Conservation (phyloP, 1,140 invertebrate genomes). For the Ephestia elutella region DNA sequence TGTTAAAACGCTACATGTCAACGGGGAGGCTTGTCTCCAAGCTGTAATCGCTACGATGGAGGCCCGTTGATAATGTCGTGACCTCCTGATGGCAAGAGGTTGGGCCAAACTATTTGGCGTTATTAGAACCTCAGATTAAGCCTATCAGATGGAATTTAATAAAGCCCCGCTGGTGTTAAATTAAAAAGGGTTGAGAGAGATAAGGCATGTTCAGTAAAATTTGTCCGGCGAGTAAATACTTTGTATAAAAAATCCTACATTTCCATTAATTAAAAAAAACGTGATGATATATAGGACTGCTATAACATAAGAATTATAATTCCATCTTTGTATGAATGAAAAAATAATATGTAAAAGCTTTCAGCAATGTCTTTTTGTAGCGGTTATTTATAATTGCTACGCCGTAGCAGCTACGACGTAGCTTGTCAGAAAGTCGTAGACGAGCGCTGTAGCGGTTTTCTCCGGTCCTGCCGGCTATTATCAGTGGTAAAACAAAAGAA, state of each 20-base stretch:
- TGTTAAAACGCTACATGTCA: conserved; percentile 71
- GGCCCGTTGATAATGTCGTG: conserved; percentile 57
- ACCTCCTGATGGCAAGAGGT: conserved; percentile 40
- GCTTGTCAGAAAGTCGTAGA: background rate
- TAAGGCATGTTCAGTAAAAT: background rate
- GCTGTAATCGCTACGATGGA: conserved; percentile 47
- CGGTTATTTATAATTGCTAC: no score
- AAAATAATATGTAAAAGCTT: no score
- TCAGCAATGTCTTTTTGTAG: no score
- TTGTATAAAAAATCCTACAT: background rate
- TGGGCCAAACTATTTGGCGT: conserved; percentile 11
- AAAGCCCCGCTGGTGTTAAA: background rate
- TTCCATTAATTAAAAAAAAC: background rate
- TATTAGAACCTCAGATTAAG: conserved; percentile 15
- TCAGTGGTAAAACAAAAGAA: background rate
- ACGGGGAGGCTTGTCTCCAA: conserved; percentile 41
- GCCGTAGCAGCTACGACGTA: background rate
- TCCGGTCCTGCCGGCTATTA: background rate
- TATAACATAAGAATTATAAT: no score
- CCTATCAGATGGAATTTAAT: conserved; percentile 5
- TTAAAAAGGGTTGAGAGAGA: background rate
- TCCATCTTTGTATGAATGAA: no score
- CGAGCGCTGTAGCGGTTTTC: background rate
- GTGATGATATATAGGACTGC: no score
- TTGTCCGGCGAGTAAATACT: no score